These are phyloP conservation scores for Aphrophora alni DNA, from an alignment of 2,888 invertebrate genomes.

Conservation along the genomic window DNA sequence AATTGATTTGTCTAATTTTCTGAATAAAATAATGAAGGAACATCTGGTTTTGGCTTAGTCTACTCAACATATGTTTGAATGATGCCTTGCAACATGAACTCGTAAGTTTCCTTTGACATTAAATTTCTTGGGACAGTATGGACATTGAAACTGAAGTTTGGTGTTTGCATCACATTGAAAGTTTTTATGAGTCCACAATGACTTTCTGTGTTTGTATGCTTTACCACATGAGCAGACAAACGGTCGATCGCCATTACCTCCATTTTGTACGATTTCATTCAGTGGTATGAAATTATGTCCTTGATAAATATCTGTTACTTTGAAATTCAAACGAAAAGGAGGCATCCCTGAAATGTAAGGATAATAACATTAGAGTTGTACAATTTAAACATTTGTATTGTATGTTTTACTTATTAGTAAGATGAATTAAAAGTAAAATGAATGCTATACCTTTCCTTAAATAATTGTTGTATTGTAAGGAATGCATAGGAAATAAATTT, in stretches of 20 bases:
- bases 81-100: background rate
- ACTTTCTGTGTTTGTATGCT: constrained; percentile 27
- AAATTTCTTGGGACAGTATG: constrained; percentile 37
- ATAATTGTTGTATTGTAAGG: too few species aligned
- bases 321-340: background rate
- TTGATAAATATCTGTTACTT: background rate
- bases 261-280: background rate
- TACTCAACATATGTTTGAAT: background rate
- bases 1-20: too few species aligned
- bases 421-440: too few species aligned
- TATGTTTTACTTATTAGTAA: too few species aligned
- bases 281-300: background rate
- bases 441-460: too few species aligned
- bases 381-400: background rate
- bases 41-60: too few species aligned
- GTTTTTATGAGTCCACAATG: constrained; percentile 42
- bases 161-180: constrained; percentile 46
- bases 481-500: too few species aligned
- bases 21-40: too few species aligned
- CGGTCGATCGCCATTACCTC: background rate
- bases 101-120: background rate
- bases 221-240: constrained; percentile 33
- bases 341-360: background rate
- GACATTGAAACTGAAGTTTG: constrained; percentile 44
- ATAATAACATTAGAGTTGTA: background rate